Evolutionary conservation across 2,113 vertebrate genomes (phyloP).

Genomic region (Takifugu bimaculatus): DNA sequence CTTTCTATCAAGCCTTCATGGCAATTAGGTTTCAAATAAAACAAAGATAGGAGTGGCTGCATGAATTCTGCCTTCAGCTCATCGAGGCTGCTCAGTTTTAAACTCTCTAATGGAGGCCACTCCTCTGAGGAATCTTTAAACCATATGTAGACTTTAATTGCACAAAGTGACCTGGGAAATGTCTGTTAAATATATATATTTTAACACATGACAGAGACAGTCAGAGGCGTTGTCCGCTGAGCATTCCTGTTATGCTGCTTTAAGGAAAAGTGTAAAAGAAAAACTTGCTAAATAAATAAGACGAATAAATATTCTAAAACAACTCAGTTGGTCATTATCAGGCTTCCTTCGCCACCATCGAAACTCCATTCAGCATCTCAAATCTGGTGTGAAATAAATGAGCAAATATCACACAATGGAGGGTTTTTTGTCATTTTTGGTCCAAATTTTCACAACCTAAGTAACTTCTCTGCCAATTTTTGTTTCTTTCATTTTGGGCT

Average conservation of each 20-base stretch:
- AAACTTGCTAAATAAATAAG: conserved; percentile 16
- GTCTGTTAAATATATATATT: conserved; percentile 11
- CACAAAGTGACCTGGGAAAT: not conserved
- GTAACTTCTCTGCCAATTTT: too few relatives aligned
- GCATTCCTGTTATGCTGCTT: conserved; percentile 20
- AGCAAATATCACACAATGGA: too few relatives aligned
- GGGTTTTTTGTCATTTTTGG: too few relatives aligned
- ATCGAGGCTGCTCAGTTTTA: conserved; percentile 15
- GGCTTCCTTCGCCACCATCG: conserved; percentile 12
- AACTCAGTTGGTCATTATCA: conserved; percentile 21
- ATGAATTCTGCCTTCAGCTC: conserved; percentile 13
- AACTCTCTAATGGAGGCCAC: conserved; percentile 27
- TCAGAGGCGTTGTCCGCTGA: conserved; percentile 19
- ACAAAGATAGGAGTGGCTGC: conserved; percentile 6
- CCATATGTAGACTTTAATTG: conserved; percentile 23
- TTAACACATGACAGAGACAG: conserved; percentile 22
- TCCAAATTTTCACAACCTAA: too few relatives aligned
- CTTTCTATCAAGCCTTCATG: conserved; percentile 22
- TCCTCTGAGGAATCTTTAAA: conserved; percentile 1
- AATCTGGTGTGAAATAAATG: too few relatives aligned
- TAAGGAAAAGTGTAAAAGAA: conserved; percentile 2
- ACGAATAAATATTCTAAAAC: conserved; percentile 29
- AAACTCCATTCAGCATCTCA: conserved; percentile 19
- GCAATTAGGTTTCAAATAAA: conserved; percentile 30
- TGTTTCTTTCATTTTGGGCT: too few relatives aligned